Conservation (phyloP, 2,113 vertebrate species). For the Proteles cristata region DNA sequence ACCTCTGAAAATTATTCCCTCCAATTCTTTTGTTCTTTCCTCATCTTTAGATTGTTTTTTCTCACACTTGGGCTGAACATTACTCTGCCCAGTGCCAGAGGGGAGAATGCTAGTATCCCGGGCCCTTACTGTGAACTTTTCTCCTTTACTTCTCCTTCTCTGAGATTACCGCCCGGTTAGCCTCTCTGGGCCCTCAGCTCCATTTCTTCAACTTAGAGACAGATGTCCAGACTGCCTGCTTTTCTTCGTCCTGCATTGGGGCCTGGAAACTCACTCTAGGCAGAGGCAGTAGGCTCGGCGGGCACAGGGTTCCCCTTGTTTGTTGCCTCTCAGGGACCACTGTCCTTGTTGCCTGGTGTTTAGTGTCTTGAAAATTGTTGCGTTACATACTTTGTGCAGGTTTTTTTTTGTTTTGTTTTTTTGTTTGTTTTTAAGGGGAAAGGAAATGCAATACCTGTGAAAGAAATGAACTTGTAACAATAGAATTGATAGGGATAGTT, state of each 20-base stretch:
- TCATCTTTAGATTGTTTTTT: not conserved
- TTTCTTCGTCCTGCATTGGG: fast-evolving
- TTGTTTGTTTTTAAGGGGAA: not conserved
- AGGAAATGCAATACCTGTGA: not conserved
- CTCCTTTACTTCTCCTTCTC: not conserved
- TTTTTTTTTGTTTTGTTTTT: not conserved
- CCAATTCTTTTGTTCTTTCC: not conserved
- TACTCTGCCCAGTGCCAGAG: not conserved
- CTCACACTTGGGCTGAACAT: too few species aligned
- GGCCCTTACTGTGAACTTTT: not conserved
- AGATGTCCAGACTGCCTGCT: too few species aligned
- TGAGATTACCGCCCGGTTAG: not conserved
- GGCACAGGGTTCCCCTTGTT: fast-evolving
- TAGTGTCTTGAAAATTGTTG: not conserved
- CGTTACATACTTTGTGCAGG: not conserved
- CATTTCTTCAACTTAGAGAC: not conserved
- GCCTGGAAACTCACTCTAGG: not conserved
- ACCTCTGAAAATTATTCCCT: not conserved
- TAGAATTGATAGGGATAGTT: too few species aligned
- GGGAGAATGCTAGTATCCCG: fast-evolving
- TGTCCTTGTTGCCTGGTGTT: not conserved
- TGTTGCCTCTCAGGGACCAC: not conserved
- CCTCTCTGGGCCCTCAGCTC: not conserved
- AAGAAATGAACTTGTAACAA: not conserved
- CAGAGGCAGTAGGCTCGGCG: not conserved